Evolutionary conservation across 2,113 vertebrate genomes (phyloP).

Genomic region (Gymnocephalus cernua): DNA sequence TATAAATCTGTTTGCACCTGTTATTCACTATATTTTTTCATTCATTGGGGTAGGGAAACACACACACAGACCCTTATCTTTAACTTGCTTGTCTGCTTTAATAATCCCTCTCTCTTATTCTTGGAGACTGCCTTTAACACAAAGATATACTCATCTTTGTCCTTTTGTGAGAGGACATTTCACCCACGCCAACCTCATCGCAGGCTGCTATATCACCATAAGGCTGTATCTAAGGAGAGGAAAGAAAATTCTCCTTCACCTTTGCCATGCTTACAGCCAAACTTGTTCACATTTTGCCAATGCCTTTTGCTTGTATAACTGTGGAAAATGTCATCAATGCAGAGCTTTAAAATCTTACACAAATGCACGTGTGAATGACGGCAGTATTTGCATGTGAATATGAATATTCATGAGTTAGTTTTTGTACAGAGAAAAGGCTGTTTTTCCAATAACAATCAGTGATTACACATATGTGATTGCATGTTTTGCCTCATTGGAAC

Average conservation of each 20-base stretch:
- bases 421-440: background rate
- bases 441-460: conserved; percentile 18
- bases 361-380: background rate
- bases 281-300: background rate
- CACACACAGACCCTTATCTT: background rate
- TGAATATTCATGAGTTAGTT: background rate
- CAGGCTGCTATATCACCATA: conserved; percentile 9
- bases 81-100: background rate
- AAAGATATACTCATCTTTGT: conserved; percentile 14
- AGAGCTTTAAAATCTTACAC: too few relatives aligned
- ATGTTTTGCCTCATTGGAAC: conserved; percentile 35
- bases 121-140: conserved; percentile 25
- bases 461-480: conserved; percentile 22
- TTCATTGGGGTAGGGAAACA: conserved; percentile 10
- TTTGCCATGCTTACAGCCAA: conserved; percentile 14
- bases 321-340: conserved; percentile 1
- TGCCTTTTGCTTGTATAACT: conserved; percentile 1
- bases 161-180: conserved; percentile 32
- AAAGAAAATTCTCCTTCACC: conserved; percentile 28
- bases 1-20: conserved; percentile 22
- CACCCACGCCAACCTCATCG: conserved; percentile 7
- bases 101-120: conserved; percentile 2
- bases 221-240: conserved; percentile 20
- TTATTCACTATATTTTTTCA: conserved; percentile 24
- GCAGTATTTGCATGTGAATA: background rate